These are phyloP conservation scores for Agonopterix subpropinquella DNA, from an alignment of 2,888 invertebrate genomes.

Conservation along the genomic window DNA sequence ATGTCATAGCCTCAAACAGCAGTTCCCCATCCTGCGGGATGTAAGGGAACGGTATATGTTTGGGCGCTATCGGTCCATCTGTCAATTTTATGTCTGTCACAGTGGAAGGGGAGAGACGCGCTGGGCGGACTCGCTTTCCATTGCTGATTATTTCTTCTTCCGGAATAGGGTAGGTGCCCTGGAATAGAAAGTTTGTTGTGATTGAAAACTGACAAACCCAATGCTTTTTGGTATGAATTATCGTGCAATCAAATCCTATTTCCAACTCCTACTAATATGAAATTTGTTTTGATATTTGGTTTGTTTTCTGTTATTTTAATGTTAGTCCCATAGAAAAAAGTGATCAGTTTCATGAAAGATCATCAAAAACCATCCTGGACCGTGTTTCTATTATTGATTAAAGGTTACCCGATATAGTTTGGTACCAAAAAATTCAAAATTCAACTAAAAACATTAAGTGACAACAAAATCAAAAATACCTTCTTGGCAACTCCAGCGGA, in stretches of 20 bases:
- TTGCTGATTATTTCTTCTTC: conserved; percentile 55
- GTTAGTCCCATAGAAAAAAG: too few relatives aligned
- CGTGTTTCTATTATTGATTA: too few relatives aligned
- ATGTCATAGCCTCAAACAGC: conserved; percentile 89
- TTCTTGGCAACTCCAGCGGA: conserved; percentile 50
- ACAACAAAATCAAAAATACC: conserved; percentile 31
- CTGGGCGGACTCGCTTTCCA: conserved; percentile 38
- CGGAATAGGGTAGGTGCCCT: conserved; percentile 34
- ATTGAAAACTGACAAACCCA: not conserved
- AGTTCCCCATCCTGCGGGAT: conserved; percentile 87
- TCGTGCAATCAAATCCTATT: too few relatives aligned
- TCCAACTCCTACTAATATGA: too few relatives aligned
- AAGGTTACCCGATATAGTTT: not conserved
- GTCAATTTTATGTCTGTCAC: conserved; percentile 38
- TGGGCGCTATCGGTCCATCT: conserved; percentile 77
- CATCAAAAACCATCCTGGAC: too few relatives aligned
- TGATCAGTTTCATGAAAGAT: too few relatives aligned
- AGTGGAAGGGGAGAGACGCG: conserved; percentile 30
- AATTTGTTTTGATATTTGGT: too few relatives aligned
- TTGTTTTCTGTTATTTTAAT: too few relatives aligned
- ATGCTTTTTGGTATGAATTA: too few relatives aligned
- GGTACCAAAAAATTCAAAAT: not conserved
- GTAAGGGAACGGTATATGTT: conserved; percentile 88
- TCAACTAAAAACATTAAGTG: not conserved
- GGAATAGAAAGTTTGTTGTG: conserved; percentile 10